Conservation (phyloP, 2,113 vertebrate species). For the Solenodon paradoxus region DNA sequence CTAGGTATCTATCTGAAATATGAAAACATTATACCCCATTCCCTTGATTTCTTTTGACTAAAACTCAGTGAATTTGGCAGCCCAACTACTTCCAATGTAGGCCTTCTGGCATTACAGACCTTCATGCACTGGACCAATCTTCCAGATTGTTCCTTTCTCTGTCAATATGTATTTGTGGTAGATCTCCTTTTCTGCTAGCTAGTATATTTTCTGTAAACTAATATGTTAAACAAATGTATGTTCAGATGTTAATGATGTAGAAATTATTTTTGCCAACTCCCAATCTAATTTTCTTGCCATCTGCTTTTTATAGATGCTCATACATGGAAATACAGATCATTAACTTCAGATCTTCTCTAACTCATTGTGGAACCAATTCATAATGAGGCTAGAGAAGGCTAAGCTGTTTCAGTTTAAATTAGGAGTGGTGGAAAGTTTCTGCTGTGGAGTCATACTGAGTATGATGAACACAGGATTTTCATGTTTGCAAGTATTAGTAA, state of each 20-base stretch:
- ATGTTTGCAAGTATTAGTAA: background rate
- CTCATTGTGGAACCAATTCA: background rate
- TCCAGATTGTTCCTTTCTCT: background rate
- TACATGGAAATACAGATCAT: background rate
- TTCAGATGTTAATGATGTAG: background rate
- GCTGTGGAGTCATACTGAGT: background rate
- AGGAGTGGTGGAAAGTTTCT: background rate
- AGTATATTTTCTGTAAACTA: background rate
- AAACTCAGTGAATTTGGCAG: background rate
- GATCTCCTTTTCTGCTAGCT: background rate
- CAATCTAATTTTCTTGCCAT: background rate
- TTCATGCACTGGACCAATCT: rapidly evolving
- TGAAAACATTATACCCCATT: background rate
- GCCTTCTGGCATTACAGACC: rapidly evolving
- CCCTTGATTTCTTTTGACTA: background rate
- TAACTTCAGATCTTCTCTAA: background rate
- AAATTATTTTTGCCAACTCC: background rate
- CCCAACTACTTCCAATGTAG: background rate
- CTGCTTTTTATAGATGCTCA: background rate
- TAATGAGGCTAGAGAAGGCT: background rate
- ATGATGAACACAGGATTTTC: background rate
- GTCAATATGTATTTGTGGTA: background rate
- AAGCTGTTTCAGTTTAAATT: background rate
- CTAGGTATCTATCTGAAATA: too few species aligned
- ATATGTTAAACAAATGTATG: background rate